Evolutionary conservation across 2,113 vertebrate genomes (phyloP).

Genomic region (Mustela nigripes): DNA sequence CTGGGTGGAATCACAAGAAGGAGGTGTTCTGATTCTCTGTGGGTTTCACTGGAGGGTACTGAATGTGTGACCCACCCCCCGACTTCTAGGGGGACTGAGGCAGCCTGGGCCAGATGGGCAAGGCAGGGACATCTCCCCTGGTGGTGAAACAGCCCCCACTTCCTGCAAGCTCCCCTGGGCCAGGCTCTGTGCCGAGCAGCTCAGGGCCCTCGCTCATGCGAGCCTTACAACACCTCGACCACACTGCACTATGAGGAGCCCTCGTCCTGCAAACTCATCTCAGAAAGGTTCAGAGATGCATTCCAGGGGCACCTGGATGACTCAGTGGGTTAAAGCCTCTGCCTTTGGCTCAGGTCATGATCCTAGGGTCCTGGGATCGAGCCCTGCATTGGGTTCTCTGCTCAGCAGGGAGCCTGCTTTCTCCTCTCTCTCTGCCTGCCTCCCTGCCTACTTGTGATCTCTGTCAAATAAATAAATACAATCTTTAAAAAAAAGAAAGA

Average conservation of each 20-base stretch:
- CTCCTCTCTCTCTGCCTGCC: no score
- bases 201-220: rapidly evolving
- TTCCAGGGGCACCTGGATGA: neutral
- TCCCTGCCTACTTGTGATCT: no score
- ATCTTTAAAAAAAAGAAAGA: neutral
- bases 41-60: neutral
- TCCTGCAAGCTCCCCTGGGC: neutral
- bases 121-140: rapidly evolving
- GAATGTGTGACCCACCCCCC: no score
- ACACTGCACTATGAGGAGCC: rapidly evolving
- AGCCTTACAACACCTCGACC: rapidly evolving
- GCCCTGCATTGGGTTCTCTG: no score
- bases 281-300: neutral
- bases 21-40: no score
- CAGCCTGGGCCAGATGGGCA: neutral
- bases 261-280: neutral
- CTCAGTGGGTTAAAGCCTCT: no score
- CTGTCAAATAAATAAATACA: no score
- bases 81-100: rapidly evolving
- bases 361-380: no score
- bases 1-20: neutral
- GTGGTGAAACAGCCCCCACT: neutral
- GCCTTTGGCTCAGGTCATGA: no score
- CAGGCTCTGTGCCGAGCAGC: neutral
- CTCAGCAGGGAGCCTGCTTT: no score